Conservation (phyloP, 2,797 vertebrate species). For the Cryptoblepharus egeriae region DNA sequence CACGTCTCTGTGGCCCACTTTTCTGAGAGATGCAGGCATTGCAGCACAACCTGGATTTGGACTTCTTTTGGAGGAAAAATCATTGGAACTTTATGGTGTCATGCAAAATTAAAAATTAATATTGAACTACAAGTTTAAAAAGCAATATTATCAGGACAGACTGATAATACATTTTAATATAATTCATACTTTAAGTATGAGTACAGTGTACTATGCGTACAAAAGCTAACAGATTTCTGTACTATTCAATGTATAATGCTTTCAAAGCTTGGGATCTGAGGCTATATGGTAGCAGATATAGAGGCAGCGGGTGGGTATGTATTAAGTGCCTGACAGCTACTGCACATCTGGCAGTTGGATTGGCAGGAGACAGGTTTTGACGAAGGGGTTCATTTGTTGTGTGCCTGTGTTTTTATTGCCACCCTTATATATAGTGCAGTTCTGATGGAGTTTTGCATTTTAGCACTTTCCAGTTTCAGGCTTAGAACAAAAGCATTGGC, state of each 20-base stretch:
- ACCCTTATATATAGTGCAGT: background rate
- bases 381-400: background rate
- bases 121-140: background rate
- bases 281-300: background rate
- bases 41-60: no score
- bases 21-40: no score
- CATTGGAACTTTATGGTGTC: no score
- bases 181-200: background rate
- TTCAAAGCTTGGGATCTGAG: background rate
- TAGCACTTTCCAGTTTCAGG: background rate
- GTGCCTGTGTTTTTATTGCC: background rate
- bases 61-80: no score
- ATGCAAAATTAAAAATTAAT: background rate
- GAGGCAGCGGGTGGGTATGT: background rate
- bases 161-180: background rate
- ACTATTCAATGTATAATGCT: fast-evolving
- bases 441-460: background rate
- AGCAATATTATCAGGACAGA: background rate
- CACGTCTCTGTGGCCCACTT: no score
- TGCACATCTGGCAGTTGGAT: background rate
- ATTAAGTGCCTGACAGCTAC: background rate
- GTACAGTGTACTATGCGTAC: no score
- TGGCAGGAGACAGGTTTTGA: background rate
- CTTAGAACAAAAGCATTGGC: conserved; percentile 6
- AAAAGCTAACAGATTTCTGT: background rate